phyloP scores from a whole-genome alignment of 2,113 vertebrate genomes.

The Willisornis vidua region DNA sequence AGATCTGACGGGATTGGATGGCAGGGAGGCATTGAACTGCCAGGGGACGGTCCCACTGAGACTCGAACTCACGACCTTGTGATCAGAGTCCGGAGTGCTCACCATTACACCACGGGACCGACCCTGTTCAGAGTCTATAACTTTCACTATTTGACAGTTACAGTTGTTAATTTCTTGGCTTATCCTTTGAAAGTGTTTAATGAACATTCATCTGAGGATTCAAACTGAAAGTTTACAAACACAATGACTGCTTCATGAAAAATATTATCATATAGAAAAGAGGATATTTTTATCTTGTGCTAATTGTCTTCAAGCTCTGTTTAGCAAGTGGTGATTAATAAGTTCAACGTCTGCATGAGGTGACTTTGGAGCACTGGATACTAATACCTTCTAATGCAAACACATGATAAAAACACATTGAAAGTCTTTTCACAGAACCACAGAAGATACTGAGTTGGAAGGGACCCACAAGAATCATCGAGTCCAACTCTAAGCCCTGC shows the following conservation, averaged over 20 bases:
- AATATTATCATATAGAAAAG: not conserved
- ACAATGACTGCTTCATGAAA: not conserved
- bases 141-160: not conserved
- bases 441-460: not conserved
- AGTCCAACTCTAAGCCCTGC: not conserved
- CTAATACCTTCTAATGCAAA: not conserved
- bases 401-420: not conserved
- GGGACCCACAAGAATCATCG: not conserved
- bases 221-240: not conserved
- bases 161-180: not conserved
- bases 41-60: too few species aligned
- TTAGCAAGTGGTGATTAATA: not conserved
- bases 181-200: not conserved
- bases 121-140: not conserved
- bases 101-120: too few species aligned
- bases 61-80: too few species aligned
- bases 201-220: not conserved
- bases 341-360: not conserved
- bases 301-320: not conserved
- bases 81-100: too few species aligned
- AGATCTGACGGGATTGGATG: too few species aligned
- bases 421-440: not conserved
- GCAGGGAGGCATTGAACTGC: too few species aligned
- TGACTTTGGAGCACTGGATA: not conserved
- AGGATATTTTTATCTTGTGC: not conserved